Evolutionary conservation across 1,140 invertebrate species (phyloP), one percentile per base, ranked within the genome.

Genomic region (Hestina assimilis): DNA sequence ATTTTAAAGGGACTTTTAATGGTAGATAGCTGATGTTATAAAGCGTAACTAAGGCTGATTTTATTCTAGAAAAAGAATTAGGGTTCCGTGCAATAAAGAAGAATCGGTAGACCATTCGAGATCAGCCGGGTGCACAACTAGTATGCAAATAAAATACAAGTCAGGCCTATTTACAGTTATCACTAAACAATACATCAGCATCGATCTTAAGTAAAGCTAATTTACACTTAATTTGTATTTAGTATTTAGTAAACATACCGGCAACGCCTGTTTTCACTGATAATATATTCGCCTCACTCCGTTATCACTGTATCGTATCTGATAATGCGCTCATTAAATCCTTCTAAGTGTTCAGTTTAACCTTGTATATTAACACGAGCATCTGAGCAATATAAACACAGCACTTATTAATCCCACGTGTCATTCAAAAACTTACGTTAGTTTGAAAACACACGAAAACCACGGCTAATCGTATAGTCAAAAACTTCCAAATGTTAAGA

Each of bases 261-360:
- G 54, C 51, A 54, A 51, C 43, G 42, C 43, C 53, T 52, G 59
- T 47, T 66, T 69, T 69, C 63, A 63, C 59, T 58, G 33, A 35
- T n/a, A 62, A 50, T 43, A 53, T 59, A 48, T 56, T 21, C 56
- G 15, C 28, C 26, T 23, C 57, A 57, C 65, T 33, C 40, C 57
- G 57, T 67, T 67, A 70, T 67, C 68, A 64, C 47, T 46, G 51
- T 40, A 45, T 42, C 55, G 62, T 65, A 62, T 61, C 66, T 59
- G 62, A 68, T 61, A 65, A 63, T 55, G 55, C 11, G 38, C 42
- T 29, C 42, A 54, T 24, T 28, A 52, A 35, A 12, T 19, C 20
- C 6, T 4, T 2, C 1, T 12, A 14, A 33, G 21, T 26, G 7
- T 24, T 23, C 8, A 40, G 31, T 6, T 11, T n/a, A 35, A 26